Base-by-base conservation (phyloP, 2,888 invertebrate genomes). In the Monopis laevigella region DNA sequence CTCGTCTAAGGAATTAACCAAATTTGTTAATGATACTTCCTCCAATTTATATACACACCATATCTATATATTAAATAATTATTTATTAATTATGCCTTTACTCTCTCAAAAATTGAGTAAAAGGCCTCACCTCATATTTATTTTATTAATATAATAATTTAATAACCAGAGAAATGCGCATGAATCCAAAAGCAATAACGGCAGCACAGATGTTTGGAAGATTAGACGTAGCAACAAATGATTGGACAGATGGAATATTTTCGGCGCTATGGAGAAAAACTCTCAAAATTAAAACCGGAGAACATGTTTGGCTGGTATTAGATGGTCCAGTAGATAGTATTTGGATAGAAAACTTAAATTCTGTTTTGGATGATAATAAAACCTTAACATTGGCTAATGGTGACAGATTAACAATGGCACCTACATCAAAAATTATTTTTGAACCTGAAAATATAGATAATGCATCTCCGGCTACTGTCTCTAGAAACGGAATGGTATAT, bases 211-310 rank as follows among this genome's bases (percentile, higher is more conserved):
- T 98, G 98, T 98, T 98, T 63, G 98, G 98, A 0, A 86, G 95
- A 18, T 77, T 97, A 14, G 97, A 98, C 60, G 97, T 98, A 0
- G 96, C 97, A 2, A 98, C 97, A 1, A 98, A 98, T 59, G 98
- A 98, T 60, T 98, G 98, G 98, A 98, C 97, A 0, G 97, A 98
- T 65, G 98, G 98, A 4, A 96, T 98, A 56, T 98, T 98, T 71
- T 96, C 97, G 1, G 95, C 97, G 0, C 77, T 98, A 0, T 98
- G 97, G 98, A 84, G 97, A 27, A 95, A 96, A 72, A 96, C 97
- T 0, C 82, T 96, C 1, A 93, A 93, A 70, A 77, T 92, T 1
- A 96, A 93, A 72, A 87, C 89, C 50, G 90, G 87, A 2, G 97
- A 97, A 55, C 86, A 93, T 61, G 87, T 97, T 14, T 98, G 98